phyloP scores from a whole-genome alignment of 1,140 invertebrate species.

The Trichonephila inaurata region DNA sequence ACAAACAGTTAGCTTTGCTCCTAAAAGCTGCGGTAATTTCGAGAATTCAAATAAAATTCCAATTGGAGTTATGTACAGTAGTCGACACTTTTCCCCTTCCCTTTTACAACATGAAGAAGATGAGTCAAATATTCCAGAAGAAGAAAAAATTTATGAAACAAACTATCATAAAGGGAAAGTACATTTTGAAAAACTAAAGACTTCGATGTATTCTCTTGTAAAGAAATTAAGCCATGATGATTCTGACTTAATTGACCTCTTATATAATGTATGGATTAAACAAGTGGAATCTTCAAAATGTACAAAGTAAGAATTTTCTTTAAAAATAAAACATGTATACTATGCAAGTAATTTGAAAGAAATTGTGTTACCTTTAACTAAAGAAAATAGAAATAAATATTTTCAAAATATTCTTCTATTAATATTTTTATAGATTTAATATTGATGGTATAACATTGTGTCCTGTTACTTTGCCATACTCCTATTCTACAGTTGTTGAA shows the following conservation, averaged over 20 bases:
- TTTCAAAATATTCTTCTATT: not conserved
- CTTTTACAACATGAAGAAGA: not conserved
- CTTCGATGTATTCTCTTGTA: not conserved
- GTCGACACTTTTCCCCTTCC: slow-evolving; percentile 54
- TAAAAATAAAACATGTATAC: too few relatives aligned
- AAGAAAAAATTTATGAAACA: not conserved
- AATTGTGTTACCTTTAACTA: not conserved
- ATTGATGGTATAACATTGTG: slow-evolving; percentile 34
- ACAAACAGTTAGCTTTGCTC: not conserved
- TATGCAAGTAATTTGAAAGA: not conserved
- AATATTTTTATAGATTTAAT: slow-evolving; percentile 70
- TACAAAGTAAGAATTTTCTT: slow-evolving; percentile 4
- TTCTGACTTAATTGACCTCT: not conserved
- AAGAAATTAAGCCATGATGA: slow-evolving; percentile 52
- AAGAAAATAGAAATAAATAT: not conserved
- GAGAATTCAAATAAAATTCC: not conserved
- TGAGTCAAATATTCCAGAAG: not conserved
- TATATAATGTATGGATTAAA: slow-evolving; percentile 20
- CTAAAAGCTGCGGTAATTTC: not conserved
- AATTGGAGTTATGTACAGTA: slow-evolving; percentile 43
- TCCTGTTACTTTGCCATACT: slow-evolving; percentile 22
- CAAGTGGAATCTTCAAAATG: not conserved
- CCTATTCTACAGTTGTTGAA: slow-evolving; percentile 60
- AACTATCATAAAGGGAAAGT: not conserved
- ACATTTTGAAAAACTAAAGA: not conserved